Evolutionary conservation across 2,113 vertebrate genomes (phyloP).

Genomic region (Telmatochromis sp.): DNA sequence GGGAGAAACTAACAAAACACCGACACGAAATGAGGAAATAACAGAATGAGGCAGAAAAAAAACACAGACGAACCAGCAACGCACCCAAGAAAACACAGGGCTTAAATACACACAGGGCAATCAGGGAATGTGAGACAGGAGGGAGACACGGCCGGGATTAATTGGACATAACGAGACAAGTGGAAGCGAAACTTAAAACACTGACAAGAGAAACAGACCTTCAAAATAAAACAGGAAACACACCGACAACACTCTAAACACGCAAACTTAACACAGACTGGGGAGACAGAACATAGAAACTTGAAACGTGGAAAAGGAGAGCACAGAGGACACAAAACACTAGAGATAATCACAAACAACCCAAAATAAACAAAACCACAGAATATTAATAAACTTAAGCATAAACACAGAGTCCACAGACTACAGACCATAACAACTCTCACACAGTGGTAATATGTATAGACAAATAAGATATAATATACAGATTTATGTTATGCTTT

Average conservation of each 20-base stretch:
- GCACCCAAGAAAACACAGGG: neutral
- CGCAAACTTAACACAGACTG: neutral
- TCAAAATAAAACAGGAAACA: neutral
- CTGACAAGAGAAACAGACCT: neutral
- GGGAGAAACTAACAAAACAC: neutral
- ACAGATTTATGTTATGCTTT: neutral
- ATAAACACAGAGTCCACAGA: neutral
- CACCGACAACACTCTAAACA: neutral
- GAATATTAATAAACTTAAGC: neutral
- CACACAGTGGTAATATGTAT: neutral
- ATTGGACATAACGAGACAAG: neutral
- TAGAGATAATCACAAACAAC: neutral
- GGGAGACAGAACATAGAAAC: neutral
- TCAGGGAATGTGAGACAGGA: neutral
- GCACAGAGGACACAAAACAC: neutral
- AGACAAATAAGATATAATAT: neutral
- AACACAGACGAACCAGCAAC: fast-evolving
- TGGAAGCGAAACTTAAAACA: neutral
- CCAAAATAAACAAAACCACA: neutral
- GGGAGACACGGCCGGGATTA: neutral
- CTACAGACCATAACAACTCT: neutral
- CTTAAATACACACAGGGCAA: neutral
- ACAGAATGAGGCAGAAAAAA: neutral
- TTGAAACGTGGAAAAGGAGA: neutral
- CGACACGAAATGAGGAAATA: fast-evolving